phyloP scores from a whole-genome alignment of 2,113 vertebrate species.

The Sarotherodon lohbergeri region DNA sequence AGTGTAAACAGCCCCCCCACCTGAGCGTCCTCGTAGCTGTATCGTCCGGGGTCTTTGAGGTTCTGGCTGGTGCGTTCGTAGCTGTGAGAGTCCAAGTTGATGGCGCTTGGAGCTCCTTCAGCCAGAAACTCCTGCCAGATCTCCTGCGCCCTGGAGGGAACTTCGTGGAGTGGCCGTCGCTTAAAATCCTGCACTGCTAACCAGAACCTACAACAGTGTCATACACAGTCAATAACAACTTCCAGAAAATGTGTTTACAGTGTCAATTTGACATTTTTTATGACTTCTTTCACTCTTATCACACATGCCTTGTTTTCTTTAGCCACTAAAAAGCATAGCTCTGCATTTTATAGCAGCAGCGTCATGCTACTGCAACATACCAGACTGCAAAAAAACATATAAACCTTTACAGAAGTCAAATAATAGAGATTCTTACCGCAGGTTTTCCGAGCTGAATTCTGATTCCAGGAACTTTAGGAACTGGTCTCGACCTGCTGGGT shows the following conservation, averaged over 20 bases:
- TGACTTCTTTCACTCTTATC: not conserved
- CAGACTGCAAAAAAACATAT: not conserved
- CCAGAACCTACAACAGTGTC: slow-evolving; percentile 81
- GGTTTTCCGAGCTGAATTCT: slow-evolving; percentile 97
- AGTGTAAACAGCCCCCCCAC: slow-evolving; percentile 53
- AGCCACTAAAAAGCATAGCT: not conserved
- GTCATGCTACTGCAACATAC: not conserved
- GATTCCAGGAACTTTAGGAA: slow-evolving; percentile 94
- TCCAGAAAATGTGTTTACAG: not conserved
- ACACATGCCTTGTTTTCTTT: not conserved
- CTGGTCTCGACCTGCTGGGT: slow-evolving; percentile 86
- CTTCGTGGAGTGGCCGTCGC: slow-evolving; percentile 85
- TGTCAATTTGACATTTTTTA: not conserved
- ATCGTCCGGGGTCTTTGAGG: slow-evolving; percentile 90
- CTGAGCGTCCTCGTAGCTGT: slow-evolving; percentile 96
- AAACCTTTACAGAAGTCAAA: not conserved
- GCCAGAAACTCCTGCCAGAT: slow-evolving; percentile 97
- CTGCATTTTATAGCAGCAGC: not conserved
- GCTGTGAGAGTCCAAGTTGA: slow-evolving; percentile 96
- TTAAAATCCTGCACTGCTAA: slow-evolving; percentile 93
- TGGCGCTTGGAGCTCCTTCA: slow-evolving; percentile 89
- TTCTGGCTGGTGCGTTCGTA: slow-evolving; percentile 96
- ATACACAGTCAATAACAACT: not conserved
- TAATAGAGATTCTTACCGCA: slow-evolving; percentile 74
- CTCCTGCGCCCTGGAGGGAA: slow-evolving; percentile 84